Conservation (phyloP, 2,888 invertebrate genomes). For the Drosophila suboccidentalis region DNA sequence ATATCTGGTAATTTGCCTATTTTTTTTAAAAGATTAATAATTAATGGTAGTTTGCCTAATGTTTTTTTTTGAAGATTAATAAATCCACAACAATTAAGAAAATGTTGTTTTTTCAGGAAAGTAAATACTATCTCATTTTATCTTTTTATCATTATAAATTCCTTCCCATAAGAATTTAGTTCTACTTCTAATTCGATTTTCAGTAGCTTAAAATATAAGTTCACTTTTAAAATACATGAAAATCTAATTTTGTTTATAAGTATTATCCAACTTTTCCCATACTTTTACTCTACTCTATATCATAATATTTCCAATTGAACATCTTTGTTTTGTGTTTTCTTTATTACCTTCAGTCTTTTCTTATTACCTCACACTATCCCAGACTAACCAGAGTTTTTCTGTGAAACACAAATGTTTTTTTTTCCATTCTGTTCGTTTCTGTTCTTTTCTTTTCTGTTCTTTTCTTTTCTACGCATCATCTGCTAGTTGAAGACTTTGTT, state of each 20-base stretch:
- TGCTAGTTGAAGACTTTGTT: slow-evolving; percentile 21
- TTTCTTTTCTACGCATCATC: slow-evolving; percentile 23
- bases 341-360: not conserved
- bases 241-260: not conserved
- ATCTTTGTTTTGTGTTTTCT: not conserved
- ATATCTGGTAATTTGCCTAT: no score
- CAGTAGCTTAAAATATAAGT: no score
- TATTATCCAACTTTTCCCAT: not conserved
- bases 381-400: not conserved
- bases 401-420: not conserved
- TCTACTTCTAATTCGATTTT: no score
- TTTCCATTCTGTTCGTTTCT: not conserved
- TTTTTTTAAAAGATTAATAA: no score
- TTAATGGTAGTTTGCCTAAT: no score
- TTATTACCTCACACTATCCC: not conserved
- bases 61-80: no score
- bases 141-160: no score
- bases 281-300: not conserved
- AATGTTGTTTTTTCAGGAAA: no score
- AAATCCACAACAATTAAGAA: no score
- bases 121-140: no score
- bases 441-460: slow-evolving; percentile 1
- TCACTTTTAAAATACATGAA: no score
- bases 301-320: not conserved
- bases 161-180: no score